Evolutionary conservation across 2,113 vertebrate genomes (phyloP).

Genomic region (Ellobius talpinus): DNA sequence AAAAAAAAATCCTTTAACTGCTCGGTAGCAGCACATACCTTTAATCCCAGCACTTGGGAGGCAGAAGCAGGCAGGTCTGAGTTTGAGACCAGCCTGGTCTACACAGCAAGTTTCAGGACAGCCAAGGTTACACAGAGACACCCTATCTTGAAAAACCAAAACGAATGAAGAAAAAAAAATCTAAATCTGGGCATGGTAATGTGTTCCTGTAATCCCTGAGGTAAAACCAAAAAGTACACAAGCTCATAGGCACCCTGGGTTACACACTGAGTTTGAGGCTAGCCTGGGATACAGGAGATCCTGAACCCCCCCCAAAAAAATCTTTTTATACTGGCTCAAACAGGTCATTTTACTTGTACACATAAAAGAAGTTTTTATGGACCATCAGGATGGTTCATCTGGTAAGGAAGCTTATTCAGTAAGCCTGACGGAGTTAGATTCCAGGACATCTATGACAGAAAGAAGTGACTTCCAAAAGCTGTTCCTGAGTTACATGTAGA

Average conservation of each 20-base stretch:
- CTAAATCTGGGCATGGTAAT: not conserved
- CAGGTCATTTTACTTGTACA: constrained; percentile 1
- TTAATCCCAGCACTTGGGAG: not conserved
- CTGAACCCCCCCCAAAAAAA: not conserved
- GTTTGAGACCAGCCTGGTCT: not conserved
- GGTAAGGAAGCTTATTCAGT: not conserved
- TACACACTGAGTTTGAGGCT: too few relatives aligned
- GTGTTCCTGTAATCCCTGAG: not conserved
- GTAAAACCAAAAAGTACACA: not conserved
- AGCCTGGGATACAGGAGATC: not conserved
- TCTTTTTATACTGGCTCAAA: constrained; percentile 45
- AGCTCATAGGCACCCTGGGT: not conserved
- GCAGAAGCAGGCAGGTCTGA: not conserved
- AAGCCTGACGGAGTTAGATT: not conserved
- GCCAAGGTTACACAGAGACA: not conserved
- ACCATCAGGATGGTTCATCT: too few relatives aligned
- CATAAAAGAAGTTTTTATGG: not conserved
- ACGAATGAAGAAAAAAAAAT: not conserved
- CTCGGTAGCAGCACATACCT: not conserved
- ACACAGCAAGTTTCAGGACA: not conserved
- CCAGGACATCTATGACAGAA: not conserved
- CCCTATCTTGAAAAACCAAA: too few relatives aligned
- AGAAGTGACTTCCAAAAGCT: not conserved
- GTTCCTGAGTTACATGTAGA: not conserved
- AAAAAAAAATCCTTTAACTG: not conserved